Conservation (phyloP, 2,113 vertebrate genomes). For the Vombatus ursinus region DNA sequence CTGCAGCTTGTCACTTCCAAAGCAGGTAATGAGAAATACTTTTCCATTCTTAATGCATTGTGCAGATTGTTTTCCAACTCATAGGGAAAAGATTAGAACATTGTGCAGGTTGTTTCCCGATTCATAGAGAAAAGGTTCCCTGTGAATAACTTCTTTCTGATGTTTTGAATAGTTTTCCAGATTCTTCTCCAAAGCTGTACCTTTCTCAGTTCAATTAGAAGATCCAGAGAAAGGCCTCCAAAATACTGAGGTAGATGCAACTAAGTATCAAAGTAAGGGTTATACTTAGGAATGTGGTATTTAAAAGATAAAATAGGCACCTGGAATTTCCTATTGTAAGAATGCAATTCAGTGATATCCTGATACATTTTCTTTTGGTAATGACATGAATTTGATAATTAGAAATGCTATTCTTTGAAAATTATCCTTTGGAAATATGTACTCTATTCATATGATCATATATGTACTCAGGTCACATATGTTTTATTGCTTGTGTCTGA, state of each 20-base stretch:
- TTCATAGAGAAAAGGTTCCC: neutral
- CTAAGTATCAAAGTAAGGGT: neutral
- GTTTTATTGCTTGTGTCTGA: neutral
- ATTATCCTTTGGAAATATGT: neutral
- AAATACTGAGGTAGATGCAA: neutral
- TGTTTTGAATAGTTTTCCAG: neutral
- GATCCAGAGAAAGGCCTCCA: neutral
- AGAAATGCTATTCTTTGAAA: neutral
- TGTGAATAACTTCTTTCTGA: neutral
- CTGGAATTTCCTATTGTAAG: neutral
- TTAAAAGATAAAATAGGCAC: neutral
- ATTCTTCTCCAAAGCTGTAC: neutral
- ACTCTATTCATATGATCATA: neutral
- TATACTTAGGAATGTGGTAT: neutral
- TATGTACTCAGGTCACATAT: neutral
- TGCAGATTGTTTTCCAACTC: neutral
- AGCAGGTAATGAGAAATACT: slow-evolving; percentile 80
- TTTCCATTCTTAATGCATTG: neutral
- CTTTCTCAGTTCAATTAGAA: neutral
- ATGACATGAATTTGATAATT: neutral
- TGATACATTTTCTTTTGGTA: neutral
- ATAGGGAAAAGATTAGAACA: too few relatives aligned
- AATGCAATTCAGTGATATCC: too few relatives aligned
- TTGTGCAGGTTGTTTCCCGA: rapidly evolving
- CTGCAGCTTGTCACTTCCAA: slow-evolving; percentile 87